Base-by-base conservation (phyloP, 1,140 invertebrate species). In the Ooceraea biroi region DNA sequence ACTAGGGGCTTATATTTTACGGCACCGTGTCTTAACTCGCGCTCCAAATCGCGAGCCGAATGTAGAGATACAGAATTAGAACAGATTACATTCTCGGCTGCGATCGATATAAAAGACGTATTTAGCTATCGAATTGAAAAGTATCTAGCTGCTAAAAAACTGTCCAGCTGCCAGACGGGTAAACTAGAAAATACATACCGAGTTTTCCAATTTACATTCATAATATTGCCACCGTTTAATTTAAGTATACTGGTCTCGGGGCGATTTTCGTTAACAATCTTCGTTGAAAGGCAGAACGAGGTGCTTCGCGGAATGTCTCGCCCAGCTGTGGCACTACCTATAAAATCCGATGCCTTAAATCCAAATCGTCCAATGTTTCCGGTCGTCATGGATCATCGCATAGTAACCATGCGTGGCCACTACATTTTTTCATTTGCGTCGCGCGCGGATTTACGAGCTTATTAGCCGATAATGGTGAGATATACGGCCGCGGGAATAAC, bases 381-480 rank as follows among this genome's bases (percentile, higher is more conserved):
- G n/a, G 10, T 8, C 58, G 61, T 25, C n/a, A 17, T 50, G 57
- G 78, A 69, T 80, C 66, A 78, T 89, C 74, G 73, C 17, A 12
- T 12, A 52, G 44, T 63, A 73, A 84, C 66, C 60, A 89, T 83
- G 55, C 63, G 63, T 63, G 71, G 66, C 66, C 60, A 77, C 61
- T 78, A 84, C 80, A 85, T 74, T 86, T 91, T 88, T 89, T 90
- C 90, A 89, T 91, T 89, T 89, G 60, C 86, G 89, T 85, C 88
- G 63, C 65, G 73, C 66, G 66, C 30, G 83, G 85, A 91, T 84
- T 89, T 91, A 91, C 66, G 76, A 77, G 72, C 86, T 84, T 90
- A 90, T 91, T 91, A 89, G 84, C 48, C 86, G 88, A 90, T 91
- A 91, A 90, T 90, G 83, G 88, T 90, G 88, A 90, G 84, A 90